Percentiles rank a stretch among this genome's conserved stretches.
phyloP scores from a whole-genome alignment of 2,888 invertebrate species.

The Drosophila atroscutellata region DNA sequence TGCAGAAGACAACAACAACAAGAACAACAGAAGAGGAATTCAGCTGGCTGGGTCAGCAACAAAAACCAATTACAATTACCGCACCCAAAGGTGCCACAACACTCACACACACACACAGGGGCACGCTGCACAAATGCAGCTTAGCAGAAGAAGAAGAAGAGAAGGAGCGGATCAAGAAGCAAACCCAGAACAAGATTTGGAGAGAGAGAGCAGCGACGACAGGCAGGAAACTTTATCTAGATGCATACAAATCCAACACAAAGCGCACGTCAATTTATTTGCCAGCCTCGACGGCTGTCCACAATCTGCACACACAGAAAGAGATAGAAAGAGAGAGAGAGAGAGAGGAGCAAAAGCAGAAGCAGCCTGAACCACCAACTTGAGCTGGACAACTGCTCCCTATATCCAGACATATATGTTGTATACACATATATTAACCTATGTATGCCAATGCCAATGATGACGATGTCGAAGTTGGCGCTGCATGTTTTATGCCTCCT shows the following conservation, averaged over 20 bases:
- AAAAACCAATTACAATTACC: slow-evolving; percentile 83
- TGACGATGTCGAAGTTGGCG: slow-evolving; percentile 74
- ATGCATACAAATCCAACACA: slow-evolving; percentile 81
- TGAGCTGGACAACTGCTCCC: slow-evolving; percentile 2
- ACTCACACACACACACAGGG: slow-evolving; percentile 24
- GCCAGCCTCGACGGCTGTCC: slow-evolving; percentile 62
- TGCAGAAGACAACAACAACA: slow-evolving; percentile 35
- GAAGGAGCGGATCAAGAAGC: slow-evolving; percentile 9
- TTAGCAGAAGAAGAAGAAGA: slow-evolving; percentile 22
- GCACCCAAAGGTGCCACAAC: slow-evolving; percentile 81
- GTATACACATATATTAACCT: slow-evolving; percentile 57
- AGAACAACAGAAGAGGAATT: slow-evolving; percentile 29
- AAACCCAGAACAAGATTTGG: slow-evolving; percentile 21
- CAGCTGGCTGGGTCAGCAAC: slow-evolving; percentile 59
- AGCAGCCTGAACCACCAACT: not conserved
- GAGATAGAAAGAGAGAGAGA: not conserved
- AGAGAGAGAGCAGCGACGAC: slow-evolving; percentile 41
- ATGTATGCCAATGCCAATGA: slow-evolving; percentile 59
- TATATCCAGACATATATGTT: slow-evolving; percentile 10
- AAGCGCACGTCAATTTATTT: slow-evolving; percentile 82
- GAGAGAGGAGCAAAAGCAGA: slow-evolving; percentile 2
- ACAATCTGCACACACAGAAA: not conserved
- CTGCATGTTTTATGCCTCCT: slow-evolving; percentile 80
- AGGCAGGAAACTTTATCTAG: slow-evolving; percentile 74
- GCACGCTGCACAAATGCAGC: slow-evolving; percentile 48